These are phyloP conservation scores for Aleiodes sp. DNA, from an alignment of 1,140 invertebrate species.

Conservation along the genomic window DNA sequence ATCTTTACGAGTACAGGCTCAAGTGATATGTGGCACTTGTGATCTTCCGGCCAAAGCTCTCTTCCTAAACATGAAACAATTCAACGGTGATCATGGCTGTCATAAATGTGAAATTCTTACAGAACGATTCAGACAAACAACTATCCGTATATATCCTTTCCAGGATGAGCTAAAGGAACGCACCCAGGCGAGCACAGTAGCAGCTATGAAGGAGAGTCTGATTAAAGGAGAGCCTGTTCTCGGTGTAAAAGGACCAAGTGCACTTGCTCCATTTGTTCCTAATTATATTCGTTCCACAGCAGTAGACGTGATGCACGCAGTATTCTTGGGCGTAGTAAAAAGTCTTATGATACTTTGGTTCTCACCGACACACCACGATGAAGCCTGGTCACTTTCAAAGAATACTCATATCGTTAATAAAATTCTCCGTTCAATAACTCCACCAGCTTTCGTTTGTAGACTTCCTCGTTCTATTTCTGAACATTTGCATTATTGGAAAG, in stretches of 20 bases:
- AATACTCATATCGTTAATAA: background rate
- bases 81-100: background rate
- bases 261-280: no score
- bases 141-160: background rate
- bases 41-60: conserved; percentile 14
- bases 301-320: background rate
- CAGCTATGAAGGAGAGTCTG: no score
- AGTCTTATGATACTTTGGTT: background rate
- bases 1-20: background rate
- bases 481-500: conserved; percentile 26
- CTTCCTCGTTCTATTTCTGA: conserved; percentile 27
- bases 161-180: background rate
- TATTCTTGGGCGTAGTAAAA: background rate
- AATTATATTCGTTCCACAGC: no score
- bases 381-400: conserved; percentile 7
- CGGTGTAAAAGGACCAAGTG: no score
- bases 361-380: background rate
- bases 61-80: conserved; percentile 10
- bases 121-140: background rate
- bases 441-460: conserved; percentile 17
- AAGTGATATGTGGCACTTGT: background rate
- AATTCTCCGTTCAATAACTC: background rate
- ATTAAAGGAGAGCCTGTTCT: no score
- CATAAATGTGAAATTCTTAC: background rate
- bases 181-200: background rate